phyloP scores from a whole-genome alignment of 1,140 invertebrate genomes.

The Lepeophtheirus salmonis region DNA sequence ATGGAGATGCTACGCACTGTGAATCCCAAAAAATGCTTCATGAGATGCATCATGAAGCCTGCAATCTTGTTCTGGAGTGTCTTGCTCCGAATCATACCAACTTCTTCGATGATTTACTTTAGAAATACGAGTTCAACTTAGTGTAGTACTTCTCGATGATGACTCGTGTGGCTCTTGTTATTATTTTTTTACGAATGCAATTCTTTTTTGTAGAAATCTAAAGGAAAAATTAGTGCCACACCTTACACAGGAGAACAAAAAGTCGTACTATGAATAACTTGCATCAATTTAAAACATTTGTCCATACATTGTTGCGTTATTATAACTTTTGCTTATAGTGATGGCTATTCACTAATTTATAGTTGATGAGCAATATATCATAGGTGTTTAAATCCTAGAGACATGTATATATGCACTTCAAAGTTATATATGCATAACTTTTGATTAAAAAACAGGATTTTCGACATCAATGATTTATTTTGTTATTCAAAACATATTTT shows the following conservation, averaged over 20 bases:
- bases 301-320: no score
- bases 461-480: no score
- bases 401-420: no score
- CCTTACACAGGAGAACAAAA: background rate
- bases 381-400: no score
- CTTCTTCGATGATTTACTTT: constrained; percentile 99
- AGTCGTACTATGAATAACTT: no score
- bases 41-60: constrained; percentile 94
- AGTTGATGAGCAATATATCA: no score
- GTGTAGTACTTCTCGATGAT: constrained; percentile 99
- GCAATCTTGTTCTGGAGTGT: constrained; percentile 69
- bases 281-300: no score
- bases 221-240: background rate
- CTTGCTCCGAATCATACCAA: constrained; percentile 95
- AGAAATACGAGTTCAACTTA: constrained; percentile 85
- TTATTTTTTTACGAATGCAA: constrained; percentile 95
- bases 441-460: no score
- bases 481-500: no score
- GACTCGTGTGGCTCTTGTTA: constrained; percentile 94
- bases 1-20: constrained; percentile 96
- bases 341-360: no score
- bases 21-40: constrained; percentile 88
- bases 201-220: constrained; percentile 36
- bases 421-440: no score
- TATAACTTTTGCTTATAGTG: no score